Percentiles rank a stretch among this genome's conserved stretches.
Evolutionary conservation across 2,888 invertebrate genomes (phyloP).

Genomic region (Unio delphinus): DNA sequence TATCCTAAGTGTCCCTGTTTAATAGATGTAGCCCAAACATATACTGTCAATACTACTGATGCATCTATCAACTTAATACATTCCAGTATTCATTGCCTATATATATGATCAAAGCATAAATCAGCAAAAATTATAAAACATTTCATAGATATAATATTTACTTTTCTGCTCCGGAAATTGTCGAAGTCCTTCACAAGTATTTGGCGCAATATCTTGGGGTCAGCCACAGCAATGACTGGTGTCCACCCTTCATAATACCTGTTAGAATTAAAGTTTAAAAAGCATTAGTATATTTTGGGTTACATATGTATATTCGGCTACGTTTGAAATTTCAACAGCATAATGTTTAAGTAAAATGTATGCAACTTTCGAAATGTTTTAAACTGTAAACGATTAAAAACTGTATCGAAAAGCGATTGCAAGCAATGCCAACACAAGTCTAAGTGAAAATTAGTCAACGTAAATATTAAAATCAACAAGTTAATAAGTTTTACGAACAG

Average conservation of each 20-base stretch:
- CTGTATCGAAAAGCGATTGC: too few species aligned
- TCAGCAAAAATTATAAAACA: too few species aligned
- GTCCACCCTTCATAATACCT: slow-evolving; percentile 67
- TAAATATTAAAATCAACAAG: too few species aligned
- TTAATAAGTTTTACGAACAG: neutral
- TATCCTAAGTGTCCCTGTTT: neutral
- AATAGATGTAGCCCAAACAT: neutral
- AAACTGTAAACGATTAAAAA: too few species aligned
- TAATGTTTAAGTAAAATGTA: neutral
- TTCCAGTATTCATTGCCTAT: too few species aligned
- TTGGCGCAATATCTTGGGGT: slow-evolving; percentile 69
- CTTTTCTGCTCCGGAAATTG: slow-evolving; percentile 69
- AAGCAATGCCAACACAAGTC: too few species aligned
- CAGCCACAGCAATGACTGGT: slow-evolving; percentile 68
- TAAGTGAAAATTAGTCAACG: too few species aligned
- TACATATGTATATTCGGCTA: too few species aligned
- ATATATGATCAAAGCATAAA: too few species aligned
- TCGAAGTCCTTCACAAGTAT: slow-evolving; percentile 71
- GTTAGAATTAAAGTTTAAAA: slow-evolving; percentile 10
- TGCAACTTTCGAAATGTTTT: neutral
- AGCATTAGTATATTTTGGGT: too few species aligned
- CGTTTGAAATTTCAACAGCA: too few species aligned
- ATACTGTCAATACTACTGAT: neutral
- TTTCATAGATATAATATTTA: slow-evolving; percentile 14
- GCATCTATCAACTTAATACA: neutral